phyloP scores from a whole-genome alignment of 2,113 vertebrate species.

The Onychorhynchus coronatus region DNA sequence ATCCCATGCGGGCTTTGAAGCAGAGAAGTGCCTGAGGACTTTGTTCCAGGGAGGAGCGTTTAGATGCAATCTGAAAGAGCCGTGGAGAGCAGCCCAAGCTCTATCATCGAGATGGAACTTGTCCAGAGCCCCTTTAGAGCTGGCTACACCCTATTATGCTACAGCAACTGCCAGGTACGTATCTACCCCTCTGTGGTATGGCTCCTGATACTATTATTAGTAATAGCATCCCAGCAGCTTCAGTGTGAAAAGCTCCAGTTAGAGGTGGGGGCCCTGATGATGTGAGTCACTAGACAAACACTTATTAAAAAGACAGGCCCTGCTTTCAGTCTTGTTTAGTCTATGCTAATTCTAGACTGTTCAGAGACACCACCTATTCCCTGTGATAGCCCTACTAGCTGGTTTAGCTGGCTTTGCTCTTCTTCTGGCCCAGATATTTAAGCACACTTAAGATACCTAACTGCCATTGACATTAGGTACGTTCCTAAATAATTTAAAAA shows the following conservation, averaged over 20 bases:
- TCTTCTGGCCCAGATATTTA: constrained; percentile 25
- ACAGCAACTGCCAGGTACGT: neutral
- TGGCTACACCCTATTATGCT: constrained; percentile 7
- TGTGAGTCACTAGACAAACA: constrained; percentile 48
- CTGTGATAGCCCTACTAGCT: constrained; percentile 23
- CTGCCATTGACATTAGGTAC: neutral
- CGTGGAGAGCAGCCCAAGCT: constrained; percentile 20
- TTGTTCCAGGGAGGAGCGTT: constrained; percentile 64
- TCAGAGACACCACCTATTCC: constrained; percentile 30
- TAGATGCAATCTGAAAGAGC: constrained; percentile 61
- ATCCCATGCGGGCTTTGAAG: constrained; percentile 46
- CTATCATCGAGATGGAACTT: constrained; percentile 52
- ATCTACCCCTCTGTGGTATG: neutral
- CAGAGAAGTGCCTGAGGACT: constrained; percentile 52
- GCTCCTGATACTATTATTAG: constrained; percentile 56
- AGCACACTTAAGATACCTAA: neutral
- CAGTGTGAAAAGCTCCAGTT: constrained; percentile 14
- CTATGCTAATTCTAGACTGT: constrained; percentile 24
- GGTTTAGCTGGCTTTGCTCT: constrained; percentile 52
- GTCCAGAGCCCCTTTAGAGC: constrained; percentile 53
- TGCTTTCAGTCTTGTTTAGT: constrained; percentile 33
- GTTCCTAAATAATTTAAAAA: neutral
- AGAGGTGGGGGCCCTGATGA: constrained; percentile 34
- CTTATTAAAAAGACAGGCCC: constrained; percentile 44
- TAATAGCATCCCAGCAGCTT: constrained; percentile 30